A percentile compares a stretch with the other conserved stretches of the same genome.
Conservation (phyloP, 2,888 invertebrate species). For the Macrophya alboannulata region DNA sequence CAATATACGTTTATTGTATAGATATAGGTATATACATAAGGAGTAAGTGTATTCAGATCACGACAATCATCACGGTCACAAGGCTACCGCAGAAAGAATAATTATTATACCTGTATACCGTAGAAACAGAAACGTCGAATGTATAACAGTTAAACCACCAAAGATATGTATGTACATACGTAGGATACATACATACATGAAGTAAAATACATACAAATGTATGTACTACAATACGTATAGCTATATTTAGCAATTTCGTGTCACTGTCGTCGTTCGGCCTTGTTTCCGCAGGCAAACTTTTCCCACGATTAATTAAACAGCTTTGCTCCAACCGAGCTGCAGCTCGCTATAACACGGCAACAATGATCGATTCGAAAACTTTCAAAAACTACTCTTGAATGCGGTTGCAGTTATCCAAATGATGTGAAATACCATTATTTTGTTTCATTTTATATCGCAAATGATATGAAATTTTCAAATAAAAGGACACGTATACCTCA, state of each 20-base stretch:
- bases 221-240: not conserved
- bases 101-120: too few species aligned
- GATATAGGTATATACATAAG: not conserved
- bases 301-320: slow-evolving; percentile 20
- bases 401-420: not conserved
- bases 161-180: not conserved
- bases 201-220: not conserved
- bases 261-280: not conserved
- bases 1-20: too few species aligned
- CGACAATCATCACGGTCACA: slow-evolving; percentile 23
- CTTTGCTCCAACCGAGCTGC: not conserved
- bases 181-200: not conserved
- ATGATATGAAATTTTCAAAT: not conserved
- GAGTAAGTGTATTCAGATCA: not conserved
- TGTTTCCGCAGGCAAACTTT: not conserved
- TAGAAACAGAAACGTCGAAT: slow-evolving; percentile 2
- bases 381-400: not conserved
- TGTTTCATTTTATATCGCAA: not conserved
- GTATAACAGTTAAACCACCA: slow-evolving; percentile 3
- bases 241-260: slow-evolving; percentile 1
- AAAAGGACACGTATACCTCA: not conserved
- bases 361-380: slow-evolving; percentile 13
- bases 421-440: not conserved
- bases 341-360: not conserved
- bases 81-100: slow-evolving; percentile 1